These are phyloP conservation scores for Varanus komodoensis DNA, from an alignment of 2,113 vertebrate species.

Conservation along the genomic window DNA sequence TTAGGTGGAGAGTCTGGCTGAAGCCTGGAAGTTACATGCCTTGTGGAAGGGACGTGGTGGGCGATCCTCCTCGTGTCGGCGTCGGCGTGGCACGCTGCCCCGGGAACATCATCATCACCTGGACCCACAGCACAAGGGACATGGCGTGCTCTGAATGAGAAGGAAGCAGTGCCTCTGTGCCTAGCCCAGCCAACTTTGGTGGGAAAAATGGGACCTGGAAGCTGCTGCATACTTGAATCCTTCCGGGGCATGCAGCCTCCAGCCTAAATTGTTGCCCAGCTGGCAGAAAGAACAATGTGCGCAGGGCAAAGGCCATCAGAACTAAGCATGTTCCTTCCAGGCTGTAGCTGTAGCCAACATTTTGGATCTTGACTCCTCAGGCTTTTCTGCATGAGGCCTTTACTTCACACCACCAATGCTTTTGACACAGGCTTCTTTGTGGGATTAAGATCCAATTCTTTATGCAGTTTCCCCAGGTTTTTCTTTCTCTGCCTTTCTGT, in stretches of 20 bases:
- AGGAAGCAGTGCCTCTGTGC: neutral
- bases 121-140: slow-evolving; percentile 54
- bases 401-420: too few species aligned
- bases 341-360: neutral
- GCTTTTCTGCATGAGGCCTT: too few species aligned
- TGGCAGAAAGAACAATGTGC: neutral
- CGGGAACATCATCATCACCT: slow-evolving; percentile 73
- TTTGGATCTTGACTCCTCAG: neutral
- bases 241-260: neutral
- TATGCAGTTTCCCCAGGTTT: too few species aligned
- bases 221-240: neutral
- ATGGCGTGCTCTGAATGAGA: fast-evolving
- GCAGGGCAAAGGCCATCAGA: neutral
- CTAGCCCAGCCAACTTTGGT: neutral
- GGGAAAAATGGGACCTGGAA: neutral
- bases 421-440: too few species aligned
- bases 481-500: too few species aligned
- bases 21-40: slow-evolving; percentile 76
- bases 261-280: neutral
- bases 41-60: slow-evolving; percentile 59
- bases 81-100: slow-evolving; percentile 68
- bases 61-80: slow-evolving; percentile 49
- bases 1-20: slow-evolving; percentile 74
- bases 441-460: too few species aligned
- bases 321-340: neutral